A percentile compares a stretch with the other conserved stretches of the same genome.
These are phyloP conservation scores for Nibea coibor DNA, from an alignment of 2,113 vertebrate species.

Conservation along the genomic window DNA sequence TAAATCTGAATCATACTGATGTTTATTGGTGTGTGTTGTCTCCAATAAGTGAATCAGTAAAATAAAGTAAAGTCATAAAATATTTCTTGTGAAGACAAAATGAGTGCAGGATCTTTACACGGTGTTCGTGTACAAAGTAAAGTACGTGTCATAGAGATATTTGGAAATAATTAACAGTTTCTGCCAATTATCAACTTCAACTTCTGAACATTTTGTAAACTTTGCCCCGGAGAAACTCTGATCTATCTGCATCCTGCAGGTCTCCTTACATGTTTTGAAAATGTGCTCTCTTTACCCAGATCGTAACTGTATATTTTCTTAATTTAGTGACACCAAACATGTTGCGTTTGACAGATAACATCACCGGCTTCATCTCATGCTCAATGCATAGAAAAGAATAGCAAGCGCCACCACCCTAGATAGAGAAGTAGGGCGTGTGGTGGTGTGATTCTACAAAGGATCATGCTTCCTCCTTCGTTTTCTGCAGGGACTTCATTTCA, in stretches of 20 bases:
- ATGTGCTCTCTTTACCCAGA: neutral
- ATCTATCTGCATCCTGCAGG: neutral
- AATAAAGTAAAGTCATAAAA: neutral
- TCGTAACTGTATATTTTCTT: neutral
- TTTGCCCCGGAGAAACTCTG: neutral
- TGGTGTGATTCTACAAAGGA: conserved; percentile 53
- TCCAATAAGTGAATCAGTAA: neutral
- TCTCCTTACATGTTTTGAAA: neutral
- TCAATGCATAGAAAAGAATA: conserved; percentile 47
- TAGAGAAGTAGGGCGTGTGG: conserved; percentile 58
- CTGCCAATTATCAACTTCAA: neutral
- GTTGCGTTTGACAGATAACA: neutral
- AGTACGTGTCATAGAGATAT: neutral
- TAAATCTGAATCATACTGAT: neutral
- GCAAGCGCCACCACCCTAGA: conserved; percentile 39
- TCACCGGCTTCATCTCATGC: conserved; percentile 19
- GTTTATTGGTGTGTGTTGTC: neutral
- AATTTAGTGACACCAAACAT: neutral
- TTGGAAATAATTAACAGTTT: neutral
- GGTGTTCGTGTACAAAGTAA: too few relatives aligned
- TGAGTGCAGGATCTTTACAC: neutral
- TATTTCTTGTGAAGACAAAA: neutral
- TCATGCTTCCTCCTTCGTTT: conserved; percentile 51
- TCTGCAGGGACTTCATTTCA: conserved; percentile 56
- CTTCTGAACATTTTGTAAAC: neutral